phyloP scores from a whole-genome alignment of 2,888 invertebrate species.

The Megalurothrips usitatus region DNA sequence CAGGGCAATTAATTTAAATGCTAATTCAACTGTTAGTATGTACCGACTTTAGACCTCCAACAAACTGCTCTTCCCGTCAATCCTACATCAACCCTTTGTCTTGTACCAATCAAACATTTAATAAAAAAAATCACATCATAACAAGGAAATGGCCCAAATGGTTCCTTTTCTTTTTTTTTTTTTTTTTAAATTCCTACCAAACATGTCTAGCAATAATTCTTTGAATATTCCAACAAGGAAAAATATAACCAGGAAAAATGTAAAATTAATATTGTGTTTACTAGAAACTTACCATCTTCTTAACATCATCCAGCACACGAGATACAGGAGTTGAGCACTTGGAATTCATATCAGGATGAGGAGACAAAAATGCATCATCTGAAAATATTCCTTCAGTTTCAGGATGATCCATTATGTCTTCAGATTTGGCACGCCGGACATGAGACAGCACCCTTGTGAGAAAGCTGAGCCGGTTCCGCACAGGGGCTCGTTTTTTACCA shows the following conservation, averaged over 20 bases:
- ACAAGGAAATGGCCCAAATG: too few species aligned
- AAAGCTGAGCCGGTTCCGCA: conserved; percentile 3
- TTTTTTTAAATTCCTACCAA: too few species aligned
- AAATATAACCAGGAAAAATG: neutral
- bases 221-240: too few species aligned
- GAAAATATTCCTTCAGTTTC: conserved; percentile 30
- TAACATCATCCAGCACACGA: neutral
- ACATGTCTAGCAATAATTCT: too few species aligned
- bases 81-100: too few species aligned
- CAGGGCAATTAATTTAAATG: neutral
- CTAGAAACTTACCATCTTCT: neutral
- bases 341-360: conserved; percentile 1
- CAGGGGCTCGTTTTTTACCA: neutral
- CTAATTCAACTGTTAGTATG: too few species aligned
- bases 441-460: neutral
- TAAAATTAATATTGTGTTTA: neutral
- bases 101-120: neutral
- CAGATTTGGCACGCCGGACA: conserved; percentile 15
- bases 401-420: conserved; percentile 36
- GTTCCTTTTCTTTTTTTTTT: too few species aligned
- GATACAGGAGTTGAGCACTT: conserved; percentile 2
- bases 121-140: neutral
- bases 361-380: conserved; percentile 12
- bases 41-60: too few species aligned
- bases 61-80: too few species aligned